Evolutionary conservation across 2,113 vertebrate genomes (phyloP).

Genomic region (Coreoperca whiteheadi): DNA sequence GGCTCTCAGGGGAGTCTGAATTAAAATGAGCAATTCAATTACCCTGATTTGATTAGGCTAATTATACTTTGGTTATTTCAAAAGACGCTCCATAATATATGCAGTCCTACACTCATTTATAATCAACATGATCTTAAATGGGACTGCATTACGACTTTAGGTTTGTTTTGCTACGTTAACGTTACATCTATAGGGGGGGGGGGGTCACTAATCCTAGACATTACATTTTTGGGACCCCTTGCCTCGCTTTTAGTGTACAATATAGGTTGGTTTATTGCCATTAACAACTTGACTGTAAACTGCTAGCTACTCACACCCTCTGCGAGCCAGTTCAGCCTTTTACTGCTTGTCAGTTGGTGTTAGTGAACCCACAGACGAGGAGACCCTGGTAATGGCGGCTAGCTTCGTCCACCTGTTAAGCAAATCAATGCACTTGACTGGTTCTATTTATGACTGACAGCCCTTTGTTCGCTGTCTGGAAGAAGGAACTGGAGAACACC

Average conservation of each 20-base stretch:
- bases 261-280: not conserved
- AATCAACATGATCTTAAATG: not conserved
- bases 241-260: not conserved
- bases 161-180: not conserved
- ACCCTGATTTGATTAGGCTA: not conserved
- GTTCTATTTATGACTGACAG: slow-evolving; percentile 12
- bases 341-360: not conserved
- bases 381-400: slow-evolving; percentile 59
- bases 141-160: not conserved
- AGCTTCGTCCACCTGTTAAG: slow-evolving; percentile 54
- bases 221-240: not conserved
- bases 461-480: slow-evolving; percentile 60
- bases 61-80: not conserved
- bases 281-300: not conserved
- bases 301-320: not conserved
- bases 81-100: not conserved
- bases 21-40: not conserved
- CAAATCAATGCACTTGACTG: slow-evolving; percentile 69
- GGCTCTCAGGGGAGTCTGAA: not conserved
- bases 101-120: not conserved
- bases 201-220: not conserved
- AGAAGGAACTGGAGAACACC: not conserved
- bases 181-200: too few species aligned
- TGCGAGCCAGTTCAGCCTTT: not conserved
- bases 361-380: not conserved